phyloP scores from a whole-genome alignment of 1,140 invertebrate species.

The Bombus impatiens region DNA sequence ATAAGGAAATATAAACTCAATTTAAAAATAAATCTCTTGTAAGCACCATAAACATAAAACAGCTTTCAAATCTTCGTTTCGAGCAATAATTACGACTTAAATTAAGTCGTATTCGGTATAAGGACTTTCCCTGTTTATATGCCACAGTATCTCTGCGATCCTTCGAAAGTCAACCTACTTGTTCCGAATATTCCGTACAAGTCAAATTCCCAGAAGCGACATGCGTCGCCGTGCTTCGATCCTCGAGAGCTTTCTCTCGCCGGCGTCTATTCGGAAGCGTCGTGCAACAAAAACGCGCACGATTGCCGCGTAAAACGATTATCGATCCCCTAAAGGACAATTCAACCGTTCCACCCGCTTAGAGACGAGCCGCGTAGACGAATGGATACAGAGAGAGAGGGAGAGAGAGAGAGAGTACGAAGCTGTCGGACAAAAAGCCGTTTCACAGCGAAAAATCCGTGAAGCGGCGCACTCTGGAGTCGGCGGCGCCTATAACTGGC shows the following conservation, averaged over 20 bases:
- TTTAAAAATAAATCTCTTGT: too few species aligned
- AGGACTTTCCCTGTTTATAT: too few species aligned
- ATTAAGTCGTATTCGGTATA: too few species aligned
- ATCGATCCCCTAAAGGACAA: constrained; percentile 32
- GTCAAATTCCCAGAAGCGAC: not conserved
- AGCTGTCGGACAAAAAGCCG: constrained; percentile 19
- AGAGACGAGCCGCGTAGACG: not conserved
- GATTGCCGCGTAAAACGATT: constrained; percentile 31
- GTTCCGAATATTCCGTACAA: not conserved
- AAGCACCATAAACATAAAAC: too few species aligned
- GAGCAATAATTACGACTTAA: too few species aligned
- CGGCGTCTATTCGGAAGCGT: not conserved
- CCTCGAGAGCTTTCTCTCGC: not conserved
- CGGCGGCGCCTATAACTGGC: constrained; percentile 48
- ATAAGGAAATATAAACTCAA: too few species aligned
- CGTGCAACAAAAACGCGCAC: not conserved
- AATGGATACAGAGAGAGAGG: not conserved
- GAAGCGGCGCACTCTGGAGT: constrained; percentile 35
- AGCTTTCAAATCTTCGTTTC: too few species aligned
- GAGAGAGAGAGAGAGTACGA: not conserved
- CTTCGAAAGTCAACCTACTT: not conserved
- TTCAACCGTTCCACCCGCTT: constrained; percentile 22
- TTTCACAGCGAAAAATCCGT: constrained; percentile 42
- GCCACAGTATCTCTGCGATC: not conserved
- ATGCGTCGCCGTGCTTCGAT: not conserved